Percentiles rank a stretch among this genome's conserved stretches.
These are phyloP conservation scores for Halcyon smyrnensis DNA, from an alignment of 2,797 vertebrate genomes.

Conservation along the genomic window DNA sequence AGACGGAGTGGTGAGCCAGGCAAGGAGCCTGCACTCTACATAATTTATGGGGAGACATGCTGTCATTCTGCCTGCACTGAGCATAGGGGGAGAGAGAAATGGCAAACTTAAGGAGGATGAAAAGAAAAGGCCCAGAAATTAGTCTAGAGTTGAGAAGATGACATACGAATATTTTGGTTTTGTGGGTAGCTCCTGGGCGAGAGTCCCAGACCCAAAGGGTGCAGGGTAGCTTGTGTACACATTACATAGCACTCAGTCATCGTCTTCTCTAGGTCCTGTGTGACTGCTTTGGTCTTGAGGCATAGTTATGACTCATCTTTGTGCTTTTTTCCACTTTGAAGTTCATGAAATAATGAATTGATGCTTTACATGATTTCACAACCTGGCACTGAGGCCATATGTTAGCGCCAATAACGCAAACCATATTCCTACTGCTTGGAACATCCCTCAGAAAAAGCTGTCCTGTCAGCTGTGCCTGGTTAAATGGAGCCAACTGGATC, in stretches of 20 bases:
- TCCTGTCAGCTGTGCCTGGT: background rate
- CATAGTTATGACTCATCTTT: background rate
- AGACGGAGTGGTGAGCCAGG: background rate
- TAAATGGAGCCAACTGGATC: background rate
- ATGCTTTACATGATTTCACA: background rate
- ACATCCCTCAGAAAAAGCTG: background rate
- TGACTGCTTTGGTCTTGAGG: background rate
- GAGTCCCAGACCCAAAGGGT: background rate
- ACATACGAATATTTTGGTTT: background rate
- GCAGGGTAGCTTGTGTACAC: background rate
- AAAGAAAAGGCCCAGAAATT: background rate
- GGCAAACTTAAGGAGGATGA: background rate
- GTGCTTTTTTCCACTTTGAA: background rate
- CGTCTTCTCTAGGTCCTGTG: accelerated
- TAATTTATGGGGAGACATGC: accelerated
- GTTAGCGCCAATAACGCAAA: background rate
- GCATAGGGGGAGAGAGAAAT: background rate
- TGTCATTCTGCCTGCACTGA: background rate
- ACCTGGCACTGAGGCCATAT: background rate
- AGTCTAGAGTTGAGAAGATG: background rate
- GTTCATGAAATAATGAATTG: background rate
- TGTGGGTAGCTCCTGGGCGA: background rate
- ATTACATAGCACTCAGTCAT: accelerated
- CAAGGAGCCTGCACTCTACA: background rate
- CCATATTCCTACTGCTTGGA: background rate